These are phyloP conservation scores for Larimichthys polyactis DNA, from an alignment of 2,113 vertebrate genomes.

Conservation along the genomic window DNA sequence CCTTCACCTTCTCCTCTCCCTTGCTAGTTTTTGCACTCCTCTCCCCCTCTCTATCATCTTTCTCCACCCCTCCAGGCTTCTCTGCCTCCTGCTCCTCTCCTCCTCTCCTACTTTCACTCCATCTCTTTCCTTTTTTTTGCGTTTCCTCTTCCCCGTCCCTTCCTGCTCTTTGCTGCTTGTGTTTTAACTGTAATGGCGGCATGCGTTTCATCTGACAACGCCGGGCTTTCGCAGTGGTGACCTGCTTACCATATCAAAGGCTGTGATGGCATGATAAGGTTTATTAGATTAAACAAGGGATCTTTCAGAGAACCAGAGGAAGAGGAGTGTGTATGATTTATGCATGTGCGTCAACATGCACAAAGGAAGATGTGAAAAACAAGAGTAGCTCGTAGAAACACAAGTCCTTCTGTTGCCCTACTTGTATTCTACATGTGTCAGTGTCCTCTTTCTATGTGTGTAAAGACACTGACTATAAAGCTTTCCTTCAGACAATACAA, in stretches of 20 bases:
- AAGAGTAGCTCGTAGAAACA: neutral
- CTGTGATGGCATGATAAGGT: slow-evolving; percentile 55
- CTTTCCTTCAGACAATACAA: neutral
- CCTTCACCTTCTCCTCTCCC: slow-evolving; percentile 34
- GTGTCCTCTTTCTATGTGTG: neutral
- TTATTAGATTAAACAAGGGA: slow-evolving; percentile 53
- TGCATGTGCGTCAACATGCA: neutral
- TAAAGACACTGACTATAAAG: neutral
- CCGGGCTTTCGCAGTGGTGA: slow-evolving; percentile 48
- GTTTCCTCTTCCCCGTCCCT: neutral
- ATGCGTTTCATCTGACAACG: slow-evolving; percentile 61
- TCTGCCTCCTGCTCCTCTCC: neutral
- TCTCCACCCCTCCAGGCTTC: slow-evolving; percentile 33
- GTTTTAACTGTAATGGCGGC: slow-evolving; percentile 38
- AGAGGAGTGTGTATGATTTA: neutral
- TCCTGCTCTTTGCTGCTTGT: slow-evolving; percentile 20
- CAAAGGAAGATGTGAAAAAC: neutral
- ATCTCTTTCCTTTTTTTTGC: neutral
- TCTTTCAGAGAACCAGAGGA: slow-evolving; percentile 30
- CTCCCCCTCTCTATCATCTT: slow-evolving; percentile 6
- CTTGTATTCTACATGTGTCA: neutral
- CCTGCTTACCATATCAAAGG: slow-evolving; percentile 75
- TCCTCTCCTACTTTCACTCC: neutral
- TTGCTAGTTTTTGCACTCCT: neutral
- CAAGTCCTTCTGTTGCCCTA: neutral